phyloP scores from a whole-genome alignment of 2,113 vertebrate genomes.

The Datnioides undecimradiatus region DNA sequence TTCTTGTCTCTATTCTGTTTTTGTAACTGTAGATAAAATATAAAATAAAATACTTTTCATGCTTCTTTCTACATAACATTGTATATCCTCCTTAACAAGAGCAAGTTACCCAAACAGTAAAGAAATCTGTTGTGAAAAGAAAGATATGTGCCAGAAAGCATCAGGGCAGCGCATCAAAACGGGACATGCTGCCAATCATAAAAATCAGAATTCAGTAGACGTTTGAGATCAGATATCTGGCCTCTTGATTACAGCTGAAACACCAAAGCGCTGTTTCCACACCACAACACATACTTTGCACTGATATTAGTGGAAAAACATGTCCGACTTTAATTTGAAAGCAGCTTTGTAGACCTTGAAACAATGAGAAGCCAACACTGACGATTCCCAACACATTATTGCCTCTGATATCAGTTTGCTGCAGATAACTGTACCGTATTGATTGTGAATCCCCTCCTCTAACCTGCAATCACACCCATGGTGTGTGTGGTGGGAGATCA shows the following conservation, averaged over 20 bases:
- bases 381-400: constrained; percentile 22
- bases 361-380: constrained; percentile 10
- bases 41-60: no score
- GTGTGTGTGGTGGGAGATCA: constrained; percentile 61
- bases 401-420: constrained; percentile 42
- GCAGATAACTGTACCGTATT: constrained; percentile 57
- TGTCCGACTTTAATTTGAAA: not conserved
- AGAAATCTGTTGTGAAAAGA: not conserved
- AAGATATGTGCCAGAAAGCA: no score
- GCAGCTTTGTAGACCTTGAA: not conserved
- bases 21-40: no score
- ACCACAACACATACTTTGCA: not conserved
- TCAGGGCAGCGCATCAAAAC: not conserved
- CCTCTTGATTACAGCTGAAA: not conserved
- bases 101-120: no score
- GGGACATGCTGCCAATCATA: not conserved
- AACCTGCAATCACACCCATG: constrained; percentile 37
- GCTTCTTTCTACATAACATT: no score
- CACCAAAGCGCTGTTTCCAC: not conserved
- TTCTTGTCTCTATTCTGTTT: constrained; percentile 35
- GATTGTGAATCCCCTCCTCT: constrained; percentile 43
- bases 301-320: not conserved
- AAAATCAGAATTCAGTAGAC: not conserved
- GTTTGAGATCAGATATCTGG: not conserved
- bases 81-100: no score